phyloP scores from a whole-genome alignment of 1,140 invertebrate species.

The Bathynomus jamesi region DNA sequence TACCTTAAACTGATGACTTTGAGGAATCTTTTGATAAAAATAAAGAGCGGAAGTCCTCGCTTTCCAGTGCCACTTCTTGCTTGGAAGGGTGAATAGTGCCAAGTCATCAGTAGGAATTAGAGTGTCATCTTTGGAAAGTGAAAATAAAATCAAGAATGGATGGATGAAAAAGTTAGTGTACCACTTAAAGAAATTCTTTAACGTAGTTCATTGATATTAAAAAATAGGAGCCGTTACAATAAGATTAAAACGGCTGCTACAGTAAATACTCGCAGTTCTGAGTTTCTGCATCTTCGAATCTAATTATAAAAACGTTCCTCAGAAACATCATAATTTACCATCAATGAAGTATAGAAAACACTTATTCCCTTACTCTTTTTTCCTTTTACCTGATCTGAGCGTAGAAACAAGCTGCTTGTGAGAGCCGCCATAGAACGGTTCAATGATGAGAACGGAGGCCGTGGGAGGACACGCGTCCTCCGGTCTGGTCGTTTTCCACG shows the following conservation, averaged over 20 bases:
- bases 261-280: too few species aligned
- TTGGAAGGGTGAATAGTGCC: slow-evolving; percentile 52
- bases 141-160: neutral
- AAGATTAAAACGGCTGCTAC: too few species aligned
- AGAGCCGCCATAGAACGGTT: slow-evolving; percentile 64
- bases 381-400: slow-evolving; percentile 40
- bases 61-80: slow-evolving; percentile 73
- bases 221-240: too few species aligned
- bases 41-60: slow-evolving; percentile 59
- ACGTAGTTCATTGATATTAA: too few species aligned
- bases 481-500: slow-evolving; percentile 16
- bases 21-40: slow-evolving; percentile 54
- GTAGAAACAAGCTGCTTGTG: slow-evolving; percentile 59
- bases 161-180: too few species aligned
- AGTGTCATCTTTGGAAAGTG: slow-evolving; percentile 27
- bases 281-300: too few species aligned
- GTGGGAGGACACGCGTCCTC: slow-evolving; percentile 21
- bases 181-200: too few species aligned
- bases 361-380: neutral
- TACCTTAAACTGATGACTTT: slow-evolving; percentile 30
- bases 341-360: too few species aligned
- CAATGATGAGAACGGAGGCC: slow-evolving; percentile 43
- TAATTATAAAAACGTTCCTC: too few species aligned
- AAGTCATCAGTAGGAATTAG: slow-evolving; percentile 38
- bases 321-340: too few species aligned